These are phyloP conservation scores for Eulemur mongoz DNA, from an alignment of 2,797 vertebrate genomes.

Conservation along the genomic window DNA sequence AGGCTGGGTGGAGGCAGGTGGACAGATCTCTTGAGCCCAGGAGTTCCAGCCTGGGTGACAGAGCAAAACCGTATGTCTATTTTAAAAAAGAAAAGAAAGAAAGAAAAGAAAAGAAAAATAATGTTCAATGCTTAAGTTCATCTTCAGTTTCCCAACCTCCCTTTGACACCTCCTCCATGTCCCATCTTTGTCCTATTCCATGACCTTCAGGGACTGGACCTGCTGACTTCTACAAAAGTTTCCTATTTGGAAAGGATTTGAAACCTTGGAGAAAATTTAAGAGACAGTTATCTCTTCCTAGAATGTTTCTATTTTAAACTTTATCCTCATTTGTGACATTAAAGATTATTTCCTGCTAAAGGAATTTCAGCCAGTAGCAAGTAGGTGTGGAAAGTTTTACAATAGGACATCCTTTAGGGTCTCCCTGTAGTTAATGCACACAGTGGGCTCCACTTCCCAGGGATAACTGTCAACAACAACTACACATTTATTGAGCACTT, in stretches of 20 bases:
- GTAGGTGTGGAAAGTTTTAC: background rate
- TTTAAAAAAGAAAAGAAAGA: too few relatives aligned
- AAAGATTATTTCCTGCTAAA: background rate
- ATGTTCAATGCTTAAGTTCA: background rate
- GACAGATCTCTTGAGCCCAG: too few relatives aligned
- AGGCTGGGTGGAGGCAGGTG: too few relatives aligned
- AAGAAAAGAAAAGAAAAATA: background rate
- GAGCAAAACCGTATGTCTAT: too few relatives aligned
- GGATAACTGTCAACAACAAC: background rate
- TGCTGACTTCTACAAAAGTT: background rate
- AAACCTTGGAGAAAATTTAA: slow-evolving; percentile 5
- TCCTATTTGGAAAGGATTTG: background rate
- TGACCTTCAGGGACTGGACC: background rate
- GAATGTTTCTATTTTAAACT: background rate
- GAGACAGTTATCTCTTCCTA: background rate
- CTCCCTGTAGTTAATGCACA: background rate
- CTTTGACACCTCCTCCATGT: background rate
- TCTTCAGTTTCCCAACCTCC: background rate
- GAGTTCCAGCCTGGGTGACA: too few relatives aligned
- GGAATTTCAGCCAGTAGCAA: background rate
- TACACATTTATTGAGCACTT: background rate
- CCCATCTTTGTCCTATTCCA: background rate
- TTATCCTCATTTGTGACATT: background rate
- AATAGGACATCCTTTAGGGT: background rate
- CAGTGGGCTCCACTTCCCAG: background rate